Base-by-base conservation (phyloP, 2,797 vertebrate genomes). In the Labroides dimidiatus region DNA sequence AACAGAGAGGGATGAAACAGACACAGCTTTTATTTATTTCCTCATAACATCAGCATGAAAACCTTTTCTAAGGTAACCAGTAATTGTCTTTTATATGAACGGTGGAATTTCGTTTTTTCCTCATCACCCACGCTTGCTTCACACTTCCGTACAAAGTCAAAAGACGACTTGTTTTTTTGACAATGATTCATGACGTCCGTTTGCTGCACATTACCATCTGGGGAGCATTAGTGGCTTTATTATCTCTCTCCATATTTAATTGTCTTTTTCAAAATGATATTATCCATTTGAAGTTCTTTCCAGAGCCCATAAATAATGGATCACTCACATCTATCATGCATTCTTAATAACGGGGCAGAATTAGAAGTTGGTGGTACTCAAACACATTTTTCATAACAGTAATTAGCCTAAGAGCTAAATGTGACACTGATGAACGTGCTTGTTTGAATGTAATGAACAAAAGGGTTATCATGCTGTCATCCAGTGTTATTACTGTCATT, bases 281-380 rank as follows among this genome's bases (percentile, higher is more conserved):
- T 83, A 77, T 63, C 71, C 75, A 87, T 90, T 90, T 66, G 82
- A 80, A 86, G 81, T 87, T 87, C 69, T 78, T 85, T 87, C 69
- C 63, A 49, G n/a, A 70, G 73, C 57, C 62, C 56, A 84, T 92
- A 72, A 90, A 89, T 90, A 81, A 89, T 90, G 68, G 50, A 89
- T 87, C 64, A 16, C 61, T 82, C 85, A 61, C 77, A 85, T 90
- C 74, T 62, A 66, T 87, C 85, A 85, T 85, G 80, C 77, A 84
- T 90, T 89, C 76, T 87, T 91, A 86, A 92, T 88, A 77, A 72
- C 36, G 17, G 82, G 71, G 63, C 67, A 70, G 70, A 85, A 84
- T 84, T 82, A 86, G 80, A 87, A 84, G 62, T 79, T 75, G 69
- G 74, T 57, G 72, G 56, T 64, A 56, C 61, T 80, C 49, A 23